A percentile compares a stretch with the other conserved stretches of the same genome.
phyloP scores from a whole-genome alignment of 2,888 invertebrate genomes.

The Muscina levida region DNA sequence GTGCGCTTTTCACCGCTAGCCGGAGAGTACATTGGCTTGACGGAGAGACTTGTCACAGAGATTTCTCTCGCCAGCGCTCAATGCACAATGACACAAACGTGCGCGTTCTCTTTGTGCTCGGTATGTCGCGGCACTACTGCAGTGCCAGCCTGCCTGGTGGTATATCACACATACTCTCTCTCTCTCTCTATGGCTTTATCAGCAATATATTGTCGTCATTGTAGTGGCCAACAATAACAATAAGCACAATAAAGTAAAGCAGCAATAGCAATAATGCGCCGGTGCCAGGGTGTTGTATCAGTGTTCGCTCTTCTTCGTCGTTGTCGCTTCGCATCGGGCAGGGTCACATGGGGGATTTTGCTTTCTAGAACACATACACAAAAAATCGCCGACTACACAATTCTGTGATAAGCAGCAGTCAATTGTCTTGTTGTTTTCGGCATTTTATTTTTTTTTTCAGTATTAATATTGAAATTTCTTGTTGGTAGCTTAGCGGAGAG shows the following conservation, averaged over 20 bases:
- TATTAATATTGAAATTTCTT: not conserved
- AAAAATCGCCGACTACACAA: not conserved
- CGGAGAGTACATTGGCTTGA: constrained; percentile 64
- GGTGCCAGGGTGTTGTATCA: constrained; percentile 11
- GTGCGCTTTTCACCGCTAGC: constrained; percentile 54
- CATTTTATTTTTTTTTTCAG: too few species aligned
- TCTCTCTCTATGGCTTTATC: not conserved
- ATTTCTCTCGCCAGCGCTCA: constrained; percentile 33
- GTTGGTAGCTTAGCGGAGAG: constrained; percentile 58
- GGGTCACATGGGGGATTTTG: constrained; percentile 30
- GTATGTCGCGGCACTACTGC: not conserved
- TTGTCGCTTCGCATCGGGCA: too few species aligned
- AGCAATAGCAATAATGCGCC: constrained; percentile 2
- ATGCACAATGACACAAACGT: constrained; percentile 48
- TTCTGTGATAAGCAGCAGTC: constrained; percentile 48
- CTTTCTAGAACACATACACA: not conserved
- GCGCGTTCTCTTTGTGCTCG: constrained; percentile 63
- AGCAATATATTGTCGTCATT: not conserved
- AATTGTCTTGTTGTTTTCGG: constrained; percentile 7
- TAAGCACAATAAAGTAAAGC: not conserved
- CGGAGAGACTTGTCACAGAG: constrained; percentile 64
- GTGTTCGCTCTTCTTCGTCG: not conserved
- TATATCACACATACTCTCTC: not conserved
- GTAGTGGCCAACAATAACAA: not conserved
- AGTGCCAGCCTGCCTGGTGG: not conserved